These are phyloP conservation scores for Spilarctia lutea DNA, from an alignment of 2,888 invertebrate species.

Conservation along the genomic window DNA sequence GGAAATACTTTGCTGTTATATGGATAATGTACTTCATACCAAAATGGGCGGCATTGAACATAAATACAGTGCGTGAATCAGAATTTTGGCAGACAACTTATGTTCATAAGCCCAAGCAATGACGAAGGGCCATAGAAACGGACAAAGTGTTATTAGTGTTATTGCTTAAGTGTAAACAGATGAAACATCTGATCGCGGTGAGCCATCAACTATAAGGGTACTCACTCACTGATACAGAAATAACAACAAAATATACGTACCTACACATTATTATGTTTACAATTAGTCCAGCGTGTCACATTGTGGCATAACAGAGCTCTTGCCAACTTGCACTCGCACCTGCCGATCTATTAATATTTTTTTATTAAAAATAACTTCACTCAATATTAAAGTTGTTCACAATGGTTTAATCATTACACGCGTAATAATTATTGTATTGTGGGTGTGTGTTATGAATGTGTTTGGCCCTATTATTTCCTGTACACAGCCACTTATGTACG, in stretches of 20 bases:
- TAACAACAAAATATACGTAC: constrained; percentile 57
- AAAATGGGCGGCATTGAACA: constrained; percentile 66
- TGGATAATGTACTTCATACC: constrained; percentile 54
- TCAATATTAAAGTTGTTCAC: constrained; percentile 47
- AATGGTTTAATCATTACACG: constrained; percentile 33
- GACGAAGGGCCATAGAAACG: constrained; percentile 56
- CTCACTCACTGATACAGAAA: constrained; percentile 62
- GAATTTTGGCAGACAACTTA: constrained; percentile 73
- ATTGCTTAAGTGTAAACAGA: constrained; percentile 51
- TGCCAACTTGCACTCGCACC: constrained; percentile 81
- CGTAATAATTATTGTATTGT: not conserved
- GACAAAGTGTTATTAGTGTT: constrained; percentile 43
- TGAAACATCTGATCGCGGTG: constrained; percentile 33
- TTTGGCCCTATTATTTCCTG: not conserved
- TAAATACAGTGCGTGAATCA: constrained; percentile 74
- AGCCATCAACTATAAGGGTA: constrained; percentile 19
- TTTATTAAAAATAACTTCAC: constrained; percentile 71
- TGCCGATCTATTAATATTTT: constrained; percentile 84
- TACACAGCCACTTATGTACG: not conserved
- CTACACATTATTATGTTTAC: constrained; percentile 61
- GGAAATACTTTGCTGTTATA: constrained; percentile 37
- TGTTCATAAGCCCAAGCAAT: constrained; percentile 67
- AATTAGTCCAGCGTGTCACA: constrained; percentile 80
- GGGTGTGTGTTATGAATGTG: not conserved
- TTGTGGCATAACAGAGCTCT: constrained; percentile 62